Conservation (phyloP, 1,140 invertebrate genomes). For the Myzus persicae region DNA sequence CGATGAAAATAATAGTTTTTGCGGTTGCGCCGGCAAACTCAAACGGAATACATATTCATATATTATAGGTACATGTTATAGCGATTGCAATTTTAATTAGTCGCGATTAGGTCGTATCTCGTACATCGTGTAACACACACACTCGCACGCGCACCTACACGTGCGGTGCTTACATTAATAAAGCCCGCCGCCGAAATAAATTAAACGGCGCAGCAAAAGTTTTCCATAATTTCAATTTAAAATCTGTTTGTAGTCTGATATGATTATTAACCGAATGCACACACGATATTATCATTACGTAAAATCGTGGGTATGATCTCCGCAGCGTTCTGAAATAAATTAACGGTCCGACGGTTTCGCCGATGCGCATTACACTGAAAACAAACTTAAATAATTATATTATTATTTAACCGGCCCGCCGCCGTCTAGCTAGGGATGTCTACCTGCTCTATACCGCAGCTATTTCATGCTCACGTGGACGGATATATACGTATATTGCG, state of each 20-base stretch:
- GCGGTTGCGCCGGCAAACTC: neutral
- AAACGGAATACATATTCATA: neutral
- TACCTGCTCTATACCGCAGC: neutral
- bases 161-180: neutral
- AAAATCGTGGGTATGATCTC: neutral
- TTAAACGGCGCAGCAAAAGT: neutral
- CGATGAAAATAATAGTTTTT: neutral
- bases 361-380: neutral
- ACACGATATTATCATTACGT: neutral
- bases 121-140: too few relatives aligned
- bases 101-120: neutral
- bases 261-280: neutral
- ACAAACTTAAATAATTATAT: slow-evolving; percentile 11
- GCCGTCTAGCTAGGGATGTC: neutral
- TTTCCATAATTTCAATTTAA: slow-evolving; percentile 19
- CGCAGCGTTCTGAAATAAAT: neutral
- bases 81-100: neutral
- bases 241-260: neutral
- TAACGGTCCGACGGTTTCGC: neutral
- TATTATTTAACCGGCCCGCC: neutral
- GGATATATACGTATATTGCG: neutral
- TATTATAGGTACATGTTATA: neutral
- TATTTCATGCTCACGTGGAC: neutral
- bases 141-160: neutral
- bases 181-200: neutral